phyloP scores from a whole-genome alignment of 1,140 invertebrate species.

The Oscheius sp. region DNA sequence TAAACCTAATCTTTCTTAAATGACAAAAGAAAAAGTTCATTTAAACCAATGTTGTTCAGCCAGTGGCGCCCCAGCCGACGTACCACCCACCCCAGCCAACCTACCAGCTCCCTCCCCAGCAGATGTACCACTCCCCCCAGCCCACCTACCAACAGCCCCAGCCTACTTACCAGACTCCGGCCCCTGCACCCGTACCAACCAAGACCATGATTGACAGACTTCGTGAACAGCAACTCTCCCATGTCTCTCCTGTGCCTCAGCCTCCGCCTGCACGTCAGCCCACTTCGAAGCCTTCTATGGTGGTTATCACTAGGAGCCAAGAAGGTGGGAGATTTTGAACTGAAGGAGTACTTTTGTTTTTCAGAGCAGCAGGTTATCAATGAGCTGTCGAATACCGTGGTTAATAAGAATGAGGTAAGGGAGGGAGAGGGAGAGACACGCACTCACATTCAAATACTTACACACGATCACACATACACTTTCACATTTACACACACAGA shows the following conservation, averaged over 20 bases:
- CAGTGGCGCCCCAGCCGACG: too few species aligned
- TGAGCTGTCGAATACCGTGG: constrained; percentile 16
- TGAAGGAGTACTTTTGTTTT: not conserved
- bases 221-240: not conserved
- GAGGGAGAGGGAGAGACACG: too few species aligned
- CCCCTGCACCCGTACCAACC: not conserved
- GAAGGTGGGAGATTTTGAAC: too few species aligned
- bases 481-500: too few species aligned
- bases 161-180: not conserved
- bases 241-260: not conserved
- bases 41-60: not conserved
- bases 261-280: not conserved
- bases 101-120: not conserved
- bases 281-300: not conserved
- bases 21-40: not conserved
- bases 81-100: not conserved
- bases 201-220: not conserved
- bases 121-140: too few species aligned
- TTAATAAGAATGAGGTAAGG: not conserved
- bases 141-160: not conserved
- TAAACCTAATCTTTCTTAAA: not conserved
- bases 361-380: constrained; percentile 10
- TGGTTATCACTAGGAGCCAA: not conserved
- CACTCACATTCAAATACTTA: too few species aligned
- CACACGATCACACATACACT: too few species aligned